A percentile compares a stretch with the other conserved stretches of the same genome.
Conservation (phyloP, 2,888 invertebrate species). For the Cylindroiulus punctatus region DNA sequence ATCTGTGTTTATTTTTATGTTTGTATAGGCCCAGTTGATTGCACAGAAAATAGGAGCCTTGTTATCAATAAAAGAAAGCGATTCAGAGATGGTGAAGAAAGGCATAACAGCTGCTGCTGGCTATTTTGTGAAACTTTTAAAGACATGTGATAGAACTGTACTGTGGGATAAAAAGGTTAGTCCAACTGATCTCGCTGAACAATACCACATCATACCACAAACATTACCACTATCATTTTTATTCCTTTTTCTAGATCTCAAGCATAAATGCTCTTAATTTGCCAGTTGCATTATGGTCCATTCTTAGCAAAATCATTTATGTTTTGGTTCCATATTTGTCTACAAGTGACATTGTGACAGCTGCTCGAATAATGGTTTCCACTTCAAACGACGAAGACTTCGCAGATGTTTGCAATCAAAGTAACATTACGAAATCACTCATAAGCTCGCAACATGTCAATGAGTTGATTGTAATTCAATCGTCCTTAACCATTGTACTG, state of each 20-base stretch:
- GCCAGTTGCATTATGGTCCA: conserved; percentile 1
- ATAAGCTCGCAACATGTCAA: background rate
- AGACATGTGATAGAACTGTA: background rate
- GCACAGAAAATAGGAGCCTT: conserved; percentile 7
- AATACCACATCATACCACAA: background rate
- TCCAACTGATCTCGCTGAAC: background rate
- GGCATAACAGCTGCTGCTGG: background rate
- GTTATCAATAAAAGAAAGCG: background rate
- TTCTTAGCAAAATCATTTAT: background rate
- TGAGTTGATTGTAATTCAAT: background rate
- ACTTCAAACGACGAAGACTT: conserved; percentile 8
- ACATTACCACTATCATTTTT: background rate
- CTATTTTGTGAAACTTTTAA: background rate
- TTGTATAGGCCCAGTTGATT: conserved; percentile 5
- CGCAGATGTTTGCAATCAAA: background rate
- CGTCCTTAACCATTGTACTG: background rate
- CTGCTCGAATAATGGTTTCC: conserved; percentile 5
- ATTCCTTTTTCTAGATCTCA: background rate
- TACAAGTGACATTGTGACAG: background rate
- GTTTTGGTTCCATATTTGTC: conserved; percentile 13
- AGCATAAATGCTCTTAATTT: background rate
- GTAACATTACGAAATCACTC: background rate
- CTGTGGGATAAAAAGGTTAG: conserved; percentile 44
- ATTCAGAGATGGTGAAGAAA: background rate
- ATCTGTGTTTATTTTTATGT: background rate